phyloP scores from a whole-genome alignment of 2,888 invertebrate genomes.

The Diarsia mendica region DNA sequence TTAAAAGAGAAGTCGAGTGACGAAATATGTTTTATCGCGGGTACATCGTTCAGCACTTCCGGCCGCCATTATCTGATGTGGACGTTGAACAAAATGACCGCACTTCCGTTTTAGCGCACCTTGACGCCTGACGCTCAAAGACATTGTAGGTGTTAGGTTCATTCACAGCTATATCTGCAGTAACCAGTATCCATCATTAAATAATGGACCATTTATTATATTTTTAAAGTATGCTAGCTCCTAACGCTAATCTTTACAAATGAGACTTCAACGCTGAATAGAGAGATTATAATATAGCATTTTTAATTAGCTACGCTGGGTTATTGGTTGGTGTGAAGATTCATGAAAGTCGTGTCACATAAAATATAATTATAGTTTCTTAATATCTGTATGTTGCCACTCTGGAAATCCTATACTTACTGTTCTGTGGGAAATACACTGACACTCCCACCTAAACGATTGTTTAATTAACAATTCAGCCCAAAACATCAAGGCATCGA shows the following conservation, averaged over 20 bases:
- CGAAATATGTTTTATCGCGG: conserved; percentile 61
- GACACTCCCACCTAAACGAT: too few species aligned
- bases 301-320: too few species aligned
- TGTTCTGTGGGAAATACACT: too few species aligned
- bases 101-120: conserved; percentile 68
- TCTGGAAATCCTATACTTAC: too few species aligned
- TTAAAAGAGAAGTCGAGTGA: conserved; percentile 57
- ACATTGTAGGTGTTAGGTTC: conserved; percentile 23
- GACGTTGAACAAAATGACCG: conserved; percentile 66
- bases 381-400: too few species aligned
- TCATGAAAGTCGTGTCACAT: too few species aligned
- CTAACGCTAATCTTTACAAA: too few species aligned
- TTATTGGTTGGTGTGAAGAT: too few species aligned
- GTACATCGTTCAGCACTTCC: conserved; percentile 68
- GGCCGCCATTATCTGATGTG: conserved; percentile 69
- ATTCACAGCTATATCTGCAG: background rate
- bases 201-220: background rate
- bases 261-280: too few species aligned
- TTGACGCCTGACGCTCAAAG: conserved; percentile 55
- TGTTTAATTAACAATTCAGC: too few species aligned
- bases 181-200: background rate
- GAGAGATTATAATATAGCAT: too few species aligned
- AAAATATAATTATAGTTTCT: too few species aligned
- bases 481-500: background rate
- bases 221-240: background rate